These are phyloP conservation scores for Gephyroberyx darwinii DNA, from an alignment of 2,797 vertebrate genomes.

Conservation along the genomic window DNA sequence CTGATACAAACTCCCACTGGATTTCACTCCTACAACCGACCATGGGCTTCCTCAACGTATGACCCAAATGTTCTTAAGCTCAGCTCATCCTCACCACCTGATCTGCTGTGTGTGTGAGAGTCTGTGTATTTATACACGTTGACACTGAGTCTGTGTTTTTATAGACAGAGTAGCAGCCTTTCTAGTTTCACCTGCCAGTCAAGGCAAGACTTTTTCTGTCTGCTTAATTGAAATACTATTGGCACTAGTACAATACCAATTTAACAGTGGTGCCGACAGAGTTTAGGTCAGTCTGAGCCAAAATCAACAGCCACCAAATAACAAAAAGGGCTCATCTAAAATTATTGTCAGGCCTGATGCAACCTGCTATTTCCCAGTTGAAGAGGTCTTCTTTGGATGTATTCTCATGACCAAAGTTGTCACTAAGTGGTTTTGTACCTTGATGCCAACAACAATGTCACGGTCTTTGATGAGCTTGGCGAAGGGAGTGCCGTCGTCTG, in stretches of 20 bases:
- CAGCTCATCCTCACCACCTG: constrained; percentile 29
- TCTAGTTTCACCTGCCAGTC: constrained; percentile 15
- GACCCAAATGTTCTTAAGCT: constrained; percentile 20
- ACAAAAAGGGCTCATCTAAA: too few relatives aligned
- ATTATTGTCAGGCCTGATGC: too few relatives aligned
- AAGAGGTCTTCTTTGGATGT: too few relatives aligned
- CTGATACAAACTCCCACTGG: neutral
- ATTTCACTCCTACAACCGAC: neutral
- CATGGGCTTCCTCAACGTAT: neutral
- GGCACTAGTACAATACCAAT: neutral
- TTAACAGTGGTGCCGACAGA: too few relatives aligned
- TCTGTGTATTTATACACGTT: constrained; percentile 51
- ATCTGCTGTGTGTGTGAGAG: constrained; percentile 5
- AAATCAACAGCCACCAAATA: too few relatives aligned
- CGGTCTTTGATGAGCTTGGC: constrained; percentile 91
- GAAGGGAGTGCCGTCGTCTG: constrained; percentile 89
- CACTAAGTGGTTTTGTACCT: constrained; percentile 78
- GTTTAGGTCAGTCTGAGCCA: too few relatives aligned
- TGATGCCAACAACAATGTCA: constrained; percentile 95
- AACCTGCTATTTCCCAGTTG: too few relatives aligned
- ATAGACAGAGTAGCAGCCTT: neutral
- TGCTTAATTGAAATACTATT: too few relatives aligned
- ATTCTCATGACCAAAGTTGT: too few relatives aligned
- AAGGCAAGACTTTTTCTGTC: neutral
- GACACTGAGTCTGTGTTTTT: constrained; percentile 12